phyloP scores from a whole-genome alignment of 2,888 invertebrate species.

The Apoda limacodes region DNA sequence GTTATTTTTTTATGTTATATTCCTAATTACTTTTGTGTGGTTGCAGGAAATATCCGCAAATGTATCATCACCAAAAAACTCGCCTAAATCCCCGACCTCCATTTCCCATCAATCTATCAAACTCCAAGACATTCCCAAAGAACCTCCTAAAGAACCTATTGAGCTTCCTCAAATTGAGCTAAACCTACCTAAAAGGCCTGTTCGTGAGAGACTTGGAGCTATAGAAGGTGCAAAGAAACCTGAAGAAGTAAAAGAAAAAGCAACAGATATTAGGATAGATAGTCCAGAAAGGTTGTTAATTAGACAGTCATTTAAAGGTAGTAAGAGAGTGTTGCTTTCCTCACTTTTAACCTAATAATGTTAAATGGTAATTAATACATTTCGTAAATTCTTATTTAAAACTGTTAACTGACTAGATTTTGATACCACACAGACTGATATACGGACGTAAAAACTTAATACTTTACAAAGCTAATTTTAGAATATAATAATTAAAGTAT shows the following conservation, averaged over 20 bases:
- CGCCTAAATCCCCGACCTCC: conserved; percentile 8
- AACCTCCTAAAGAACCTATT: conserved; percentile 26
- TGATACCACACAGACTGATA: no score
- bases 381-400: no score
- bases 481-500: no score
- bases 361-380: no score
- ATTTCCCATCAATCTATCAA: conserved; percentile 13
- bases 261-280: conserved; percentile 25
- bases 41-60: conserved; percentile 49
- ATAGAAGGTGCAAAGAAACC: no score
- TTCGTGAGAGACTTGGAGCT: conserved; percentile 54
- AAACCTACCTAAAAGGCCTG: conserved; percentile 57
- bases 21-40: conserved; percentile 3
- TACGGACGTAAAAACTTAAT: no score
- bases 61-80: conserved; percentile 20
- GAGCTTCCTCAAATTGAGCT: conserved; percentile 60
- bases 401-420: no score
- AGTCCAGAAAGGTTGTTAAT: conserved; percentile 61
- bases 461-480: no score
- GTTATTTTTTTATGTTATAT: background rate
- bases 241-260: conserved; percentile 29
- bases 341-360: no score
- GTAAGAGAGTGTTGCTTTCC: no score
- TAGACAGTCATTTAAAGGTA: conserved; percentile 41
- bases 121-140: conserved; percentile 19